phyloP scores from a whole-genome alignment of 2,797 vertebrate genomes.

The Gadopsis marmoratus region DNA sequence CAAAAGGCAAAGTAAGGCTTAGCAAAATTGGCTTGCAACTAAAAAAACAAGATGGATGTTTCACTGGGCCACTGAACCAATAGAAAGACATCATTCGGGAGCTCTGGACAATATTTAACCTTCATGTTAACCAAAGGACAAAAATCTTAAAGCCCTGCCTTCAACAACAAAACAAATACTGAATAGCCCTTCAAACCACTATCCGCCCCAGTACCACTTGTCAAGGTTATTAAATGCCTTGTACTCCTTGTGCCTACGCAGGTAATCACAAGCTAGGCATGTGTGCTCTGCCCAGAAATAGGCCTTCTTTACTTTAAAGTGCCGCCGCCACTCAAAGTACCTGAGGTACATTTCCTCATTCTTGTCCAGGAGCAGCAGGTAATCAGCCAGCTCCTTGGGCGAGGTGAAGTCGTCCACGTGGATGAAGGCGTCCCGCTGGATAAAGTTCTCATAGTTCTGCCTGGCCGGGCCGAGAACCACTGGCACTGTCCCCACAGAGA shows the following conservation, averaged over 20 bases:
- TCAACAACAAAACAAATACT: constrained; percentile 55
- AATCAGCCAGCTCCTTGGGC: constrained; percentile 94
- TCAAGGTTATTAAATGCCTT: constrained; percentile 94
- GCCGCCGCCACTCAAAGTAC: constrained; percentile 96
- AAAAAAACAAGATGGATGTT: constrained; percentile 45
- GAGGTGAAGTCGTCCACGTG: constrained; percentile 97
- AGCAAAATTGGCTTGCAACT: constrained; percentile 56
- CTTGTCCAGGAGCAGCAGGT: constrained; percentile 95
- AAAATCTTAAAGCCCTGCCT: constrained; percentile 68
- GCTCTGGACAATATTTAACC: constrained; percentile 49
- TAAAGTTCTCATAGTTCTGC: constrained; percentile 98
- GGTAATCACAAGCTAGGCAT: constrained; percentile 95
- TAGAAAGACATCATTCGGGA: constrained; percentile 44
- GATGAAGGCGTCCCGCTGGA: constrained; percentile 96
- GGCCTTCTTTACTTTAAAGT: constrained; percentile 95
- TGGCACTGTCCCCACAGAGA: constrained; percentile 94
- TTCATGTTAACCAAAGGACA: constrained; percentile 58
- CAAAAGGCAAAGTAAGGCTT: constrained; percentile 75
- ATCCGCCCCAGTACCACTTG: constrained; percentile 98
- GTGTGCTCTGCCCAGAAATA: constrained; percentile 98
- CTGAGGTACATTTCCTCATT: constrained; percentile 94
- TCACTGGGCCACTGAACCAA: constrained; percentile 54
- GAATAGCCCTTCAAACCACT: constrained; percentile 51
- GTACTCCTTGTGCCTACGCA: constrained; percentile 96
- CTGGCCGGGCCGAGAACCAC: constrained; percentile 94